These are phyloP conservation scores for Hippopotamus amphibius DNA, from an alignment of 2,113 vertebrate genomes.

Conservation along the genomic window DNA sequence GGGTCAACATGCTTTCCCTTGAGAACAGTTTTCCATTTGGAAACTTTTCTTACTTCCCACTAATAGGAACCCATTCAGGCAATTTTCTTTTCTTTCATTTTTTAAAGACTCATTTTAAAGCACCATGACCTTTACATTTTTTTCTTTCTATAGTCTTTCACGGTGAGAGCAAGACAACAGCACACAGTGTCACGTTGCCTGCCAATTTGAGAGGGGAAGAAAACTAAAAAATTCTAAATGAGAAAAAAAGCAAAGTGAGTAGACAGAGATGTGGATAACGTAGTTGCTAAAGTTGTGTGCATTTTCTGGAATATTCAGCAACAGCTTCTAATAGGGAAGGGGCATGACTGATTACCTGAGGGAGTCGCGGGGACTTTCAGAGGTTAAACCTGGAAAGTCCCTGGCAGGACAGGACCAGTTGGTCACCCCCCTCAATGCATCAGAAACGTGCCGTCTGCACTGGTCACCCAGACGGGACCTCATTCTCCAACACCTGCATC, in stretches of 20 bases:
- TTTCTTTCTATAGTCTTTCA: not conserved
- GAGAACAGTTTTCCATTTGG: conserved; percentile 26
- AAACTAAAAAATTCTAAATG: not conserved
- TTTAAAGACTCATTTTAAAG: conserved; percentile 59
- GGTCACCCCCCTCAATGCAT: rapidly evolving
- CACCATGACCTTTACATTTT: conserved; percentile 58
- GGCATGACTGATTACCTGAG: not conserved
- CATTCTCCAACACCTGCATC: rapidly evolving
- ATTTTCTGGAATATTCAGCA: conserved; percentile 41
- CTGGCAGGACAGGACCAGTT: not conserved
- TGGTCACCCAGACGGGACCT: not conserved
- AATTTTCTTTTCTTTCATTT: conserved; percentile 60
- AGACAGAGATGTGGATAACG: not conserved
- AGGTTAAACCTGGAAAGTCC: not conserved
- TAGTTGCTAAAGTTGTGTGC: not conserved
- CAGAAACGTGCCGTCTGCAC: not conserved
- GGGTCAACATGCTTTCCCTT: conserved; percentile 42
- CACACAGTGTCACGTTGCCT: not conserved
- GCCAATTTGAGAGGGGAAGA: not conserved
- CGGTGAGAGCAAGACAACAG: conserved; percentile 1
- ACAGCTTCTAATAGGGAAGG: not conserved
- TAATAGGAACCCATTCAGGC: conserved; percentile 43
- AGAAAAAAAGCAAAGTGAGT: not conserved
- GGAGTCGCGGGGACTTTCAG: not conserved
- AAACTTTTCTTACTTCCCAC: conserved; percentile 43